Evolutionary conservation across 2,113 vertebrate species (phyloP).

Genomic region (Takifugu flavidus): DNA sequence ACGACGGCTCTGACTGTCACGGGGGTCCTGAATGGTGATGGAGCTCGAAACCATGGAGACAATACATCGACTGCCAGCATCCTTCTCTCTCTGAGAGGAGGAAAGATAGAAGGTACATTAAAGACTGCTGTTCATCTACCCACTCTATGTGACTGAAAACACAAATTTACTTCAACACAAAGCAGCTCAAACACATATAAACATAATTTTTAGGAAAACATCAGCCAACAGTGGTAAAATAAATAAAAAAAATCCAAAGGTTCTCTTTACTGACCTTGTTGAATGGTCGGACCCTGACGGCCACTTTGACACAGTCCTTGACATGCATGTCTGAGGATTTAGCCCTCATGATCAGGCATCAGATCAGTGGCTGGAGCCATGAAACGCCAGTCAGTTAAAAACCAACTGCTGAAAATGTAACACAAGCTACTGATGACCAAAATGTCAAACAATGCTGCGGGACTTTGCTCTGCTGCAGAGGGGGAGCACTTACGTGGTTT

Average conservation of each 20-base stretch:
- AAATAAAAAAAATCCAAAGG: neutral
- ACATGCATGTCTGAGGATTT: slow-evolving; percentile 58
- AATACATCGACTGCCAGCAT: slow-evolving; percentile 76
- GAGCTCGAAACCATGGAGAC: slow-evolving; percentile 75
- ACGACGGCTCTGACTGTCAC: slow-evolving; percentile 65
- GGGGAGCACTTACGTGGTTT: slow-evolving; percentile 16
- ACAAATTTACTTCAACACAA: too few species aligned
- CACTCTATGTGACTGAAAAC: neutral
- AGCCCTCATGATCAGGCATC: slow-evolving; percentile 40
- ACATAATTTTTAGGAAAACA: neutral
- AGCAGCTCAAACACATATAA: too few species aligned
- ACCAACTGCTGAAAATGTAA: neutral
- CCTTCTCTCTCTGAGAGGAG: slow-evolving; percentile 72
- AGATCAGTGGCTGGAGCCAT: neutral
- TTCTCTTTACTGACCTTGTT: slow-evolving; percentile 79
- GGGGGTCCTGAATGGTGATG: slow-evolving; percentile 74
- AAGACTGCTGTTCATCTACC: neutral
- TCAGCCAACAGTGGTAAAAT: neutral
- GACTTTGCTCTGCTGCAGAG: neutral
- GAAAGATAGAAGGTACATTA: neutral
- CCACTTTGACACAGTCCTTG: slow-evolving; percentile 79
- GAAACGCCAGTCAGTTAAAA: too few species aligned
- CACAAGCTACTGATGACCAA: neutral
- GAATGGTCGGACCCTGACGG: slow-evolving; percentile 79
- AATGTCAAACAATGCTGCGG: too few species aligned